Conservation (phyloP, 2,797 vertebrate species). For the Lutra lutra region DNA sequence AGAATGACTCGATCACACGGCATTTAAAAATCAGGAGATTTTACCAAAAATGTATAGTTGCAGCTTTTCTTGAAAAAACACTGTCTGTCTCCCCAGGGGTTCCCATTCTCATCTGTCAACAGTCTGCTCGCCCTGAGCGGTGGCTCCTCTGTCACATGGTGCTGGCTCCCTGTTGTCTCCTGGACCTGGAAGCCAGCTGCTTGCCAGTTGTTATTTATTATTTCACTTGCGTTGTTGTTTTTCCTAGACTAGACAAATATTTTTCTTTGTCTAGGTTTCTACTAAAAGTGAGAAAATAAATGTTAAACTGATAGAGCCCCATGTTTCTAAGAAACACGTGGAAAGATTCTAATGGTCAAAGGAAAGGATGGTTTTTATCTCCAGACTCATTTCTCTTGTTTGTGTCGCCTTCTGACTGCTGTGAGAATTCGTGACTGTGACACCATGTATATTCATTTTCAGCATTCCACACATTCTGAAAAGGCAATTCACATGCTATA, state of each 20-base stretch:
- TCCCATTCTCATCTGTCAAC: neutral
- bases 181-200: neutral
- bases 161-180: too few species aligned
- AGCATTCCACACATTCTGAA: neutral
- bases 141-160: neutral
- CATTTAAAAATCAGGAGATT: neutral
- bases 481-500: neutral
- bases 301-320: neutral
- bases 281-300: neutral
- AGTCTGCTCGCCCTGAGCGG: rapidly evolving
- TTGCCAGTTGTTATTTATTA: neutral
- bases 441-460: neutral
- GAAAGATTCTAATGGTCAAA: neutral
- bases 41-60: neutral
- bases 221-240: neutral
- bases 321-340: neutral
- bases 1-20: neutral
- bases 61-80: neutral
- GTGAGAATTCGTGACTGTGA: rapidly evolving
- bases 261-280: neutral
- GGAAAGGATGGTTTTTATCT: neutral
- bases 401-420: neutral
- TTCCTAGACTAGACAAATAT: neutral
- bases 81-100: neutral
- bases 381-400: neutral